A percentile compares a stretch with the other conserved stretches of the same genome.
Conservation (phyloP, 2,797 vertebrate genomes). For the Esox masquinongy region DNA sequence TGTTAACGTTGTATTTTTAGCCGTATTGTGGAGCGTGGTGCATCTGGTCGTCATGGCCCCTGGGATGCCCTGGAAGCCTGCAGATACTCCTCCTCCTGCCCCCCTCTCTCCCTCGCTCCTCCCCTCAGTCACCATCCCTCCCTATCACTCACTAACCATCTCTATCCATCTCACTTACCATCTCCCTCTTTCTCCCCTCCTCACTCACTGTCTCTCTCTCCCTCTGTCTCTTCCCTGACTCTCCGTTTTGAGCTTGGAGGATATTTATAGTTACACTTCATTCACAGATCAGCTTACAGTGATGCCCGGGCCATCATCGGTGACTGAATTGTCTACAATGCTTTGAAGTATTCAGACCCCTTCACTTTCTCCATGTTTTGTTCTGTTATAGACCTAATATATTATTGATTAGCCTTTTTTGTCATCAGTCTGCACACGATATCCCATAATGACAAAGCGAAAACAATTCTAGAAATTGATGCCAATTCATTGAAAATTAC, state of each 20-base stretch:
- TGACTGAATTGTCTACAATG: not conserved
- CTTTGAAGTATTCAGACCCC: no score
- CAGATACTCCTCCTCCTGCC: not conserved
- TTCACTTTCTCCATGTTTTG: no score
- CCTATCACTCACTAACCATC: not conserved
- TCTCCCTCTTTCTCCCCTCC: not conserved
- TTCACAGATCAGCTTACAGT: slow-evolving; percentile 45
- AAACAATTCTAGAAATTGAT: no score
- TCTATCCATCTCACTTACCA: no score
- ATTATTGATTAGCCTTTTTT: no score
- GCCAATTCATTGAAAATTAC: no score
- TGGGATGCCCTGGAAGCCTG: slow-evolving; percentile 60
- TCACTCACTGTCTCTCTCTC: not conserved
- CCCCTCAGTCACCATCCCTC: no score
- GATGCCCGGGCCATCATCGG: slow-evolving; percentile 34
- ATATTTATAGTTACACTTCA: slow-evolving; percentile 62
- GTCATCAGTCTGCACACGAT: no score
- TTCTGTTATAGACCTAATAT: no score
- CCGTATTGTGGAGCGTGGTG: slow-evolving; percentile 43
- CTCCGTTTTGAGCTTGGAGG: slow-evolving; percentile 43
- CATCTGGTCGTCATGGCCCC: slow-evolving; percentile 53
- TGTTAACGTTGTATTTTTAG: slow-evolving; percentile 57
- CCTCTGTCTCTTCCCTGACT: slow-evolving; percentile 23
- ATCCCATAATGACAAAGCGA: no score
- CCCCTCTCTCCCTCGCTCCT: not conserved